phyloP scores from a whole-genome alignment of 2,113 vertebrate genomes.

The Strix uralensis region DNA sequence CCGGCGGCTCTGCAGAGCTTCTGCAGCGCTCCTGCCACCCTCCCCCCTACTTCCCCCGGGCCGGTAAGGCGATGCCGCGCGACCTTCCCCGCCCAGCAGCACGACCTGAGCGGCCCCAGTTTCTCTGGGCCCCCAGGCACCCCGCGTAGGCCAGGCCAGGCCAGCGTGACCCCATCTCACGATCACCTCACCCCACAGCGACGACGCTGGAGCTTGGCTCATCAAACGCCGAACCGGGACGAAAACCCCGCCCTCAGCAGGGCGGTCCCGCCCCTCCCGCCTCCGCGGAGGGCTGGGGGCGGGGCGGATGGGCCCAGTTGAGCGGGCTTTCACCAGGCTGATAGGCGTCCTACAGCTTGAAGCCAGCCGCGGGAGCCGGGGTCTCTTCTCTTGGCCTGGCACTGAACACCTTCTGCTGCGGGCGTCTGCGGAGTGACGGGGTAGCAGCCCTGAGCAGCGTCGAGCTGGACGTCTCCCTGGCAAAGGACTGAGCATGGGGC shows the following conservation, averaged over 20 bases:
- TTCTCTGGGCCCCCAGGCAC: too few relatives aligned
- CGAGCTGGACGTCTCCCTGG: fast-evolving
- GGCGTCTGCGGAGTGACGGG: not conserved
- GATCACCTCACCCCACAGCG: not conserved
- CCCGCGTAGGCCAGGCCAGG: too few relatives aligned
- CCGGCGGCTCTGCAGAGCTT: not conserved
- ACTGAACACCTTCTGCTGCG: too few relatives aligned
- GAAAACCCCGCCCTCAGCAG: not conserved
- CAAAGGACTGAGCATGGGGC: too few relatives aligned
- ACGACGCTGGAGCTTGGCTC: fast-evolving
- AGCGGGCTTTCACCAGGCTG: fast-evolving
- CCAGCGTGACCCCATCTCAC: not conserved
- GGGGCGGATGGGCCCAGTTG: fast-evolving
- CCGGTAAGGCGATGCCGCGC: too few relatives aligned
- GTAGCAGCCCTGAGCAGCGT: not conserved
- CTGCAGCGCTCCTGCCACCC: not conserved
- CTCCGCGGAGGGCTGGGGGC: too few relatives aligned
- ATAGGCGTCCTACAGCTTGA: fast-evolving
- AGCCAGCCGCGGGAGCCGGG: too few relatives aligned
- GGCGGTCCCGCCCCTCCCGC: not conserved
- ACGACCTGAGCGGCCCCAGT: not conserved
- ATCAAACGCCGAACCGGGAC: not conserved
- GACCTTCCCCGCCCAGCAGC: too few relatives aligned
- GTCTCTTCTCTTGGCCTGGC: not conserved
- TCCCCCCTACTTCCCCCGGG: too few relatives aligned